A percentile compares a stretch with the other conserved stretches of the same genome.
Conservation (phyloP, 2,888 invertebrate genomes). For the Alitta virens region DNA sequence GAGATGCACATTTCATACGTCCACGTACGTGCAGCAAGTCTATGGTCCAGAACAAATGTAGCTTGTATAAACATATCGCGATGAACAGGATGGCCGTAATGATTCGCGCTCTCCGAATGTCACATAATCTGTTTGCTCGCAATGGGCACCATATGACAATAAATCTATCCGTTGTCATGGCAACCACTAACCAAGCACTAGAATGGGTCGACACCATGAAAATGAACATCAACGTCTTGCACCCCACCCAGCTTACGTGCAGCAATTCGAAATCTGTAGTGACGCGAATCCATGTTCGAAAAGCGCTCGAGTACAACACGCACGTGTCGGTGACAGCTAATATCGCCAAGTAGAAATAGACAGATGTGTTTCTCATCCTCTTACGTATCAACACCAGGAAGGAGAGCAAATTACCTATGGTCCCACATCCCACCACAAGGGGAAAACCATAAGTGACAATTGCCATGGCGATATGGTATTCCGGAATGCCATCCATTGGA, state of each 20-base stretch:
- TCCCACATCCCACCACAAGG: conserved; percentile 39
- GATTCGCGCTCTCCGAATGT: conserved; percentile 16
- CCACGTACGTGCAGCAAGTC: neutral
- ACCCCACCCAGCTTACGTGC: conserved; percentile 39
- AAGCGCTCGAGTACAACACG: conserved; percentile 45
- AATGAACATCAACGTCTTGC: conserved; percentile 44
- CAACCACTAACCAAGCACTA: conserved; percentile 27
- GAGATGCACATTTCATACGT: conserved; percentile 28
- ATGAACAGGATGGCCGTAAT: conserved; percentile 5
- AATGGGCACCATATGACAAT: conserved; percentile 27
- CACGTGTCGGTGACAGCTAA: conserved; percentile 46
- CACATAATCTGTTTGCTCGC: conserved; percentile 17
- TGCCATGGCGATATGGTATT: conserved; percentile 5
- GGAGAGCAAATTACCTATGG: conserved; percentile 43
- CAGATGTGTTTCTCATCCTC: conserved; percentile 45
- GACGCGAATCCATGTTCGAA: conserved; percentile 48
- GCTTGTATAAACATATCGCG: conserved; percentile 11
- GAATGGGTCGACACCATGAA: conserved; percentile 35
- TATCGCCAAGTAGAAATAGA: conserved; percentile 46
- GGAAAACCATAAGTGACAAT: conserved; percentile 34
- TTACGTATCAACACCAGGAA: conserved; percentile 41
- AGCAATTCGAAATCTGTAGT: conserved; percentile 43
- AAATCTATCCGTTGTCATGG: conserved; percentile 26
- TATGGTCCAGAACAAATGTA: conserved; percentile 18
- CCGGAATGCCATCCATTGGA: too few species aligned